phyloP scores from a whole-genome alignment of 2,113 vertebrate species.

The human region GRCh38 chrX:39157001-39157500 shows the following conservation, averaged over 20 bases:
- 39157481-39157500: background rate
- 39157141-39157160: background rate
- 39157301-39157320: background rate
- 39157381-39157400: slow-evolving; percentile 29
- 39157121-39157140: background rate
- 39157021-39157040: slow-evolving; percentile 1
- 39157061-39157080: background rate
- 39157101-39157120: background rate
- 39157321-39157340: background rate
- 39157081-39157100: background rate
- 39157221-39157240: slow-evolving; percentile 21
- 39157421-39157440: background rate
- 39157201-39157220: slow-evolving; percentile 39
- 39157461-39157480: background rate
- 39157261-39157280: slow-evolving; percentile 24
- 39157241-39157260: slow-evolving; percentile 21
- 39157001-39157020: background rate
- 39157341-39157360: background rate
- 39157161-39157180: slow-evolving; percentile 34
- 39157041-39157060: background rate
- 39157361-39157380: background rate
- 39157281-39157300: background rate
- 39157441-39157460: background rate
- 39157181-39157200: slow-evolving; percentile 31
- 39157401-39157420: background rate